Conservation (phyloP, 1,140 invertebrate species). For the Dendrolimus kikuchii region DNA sequence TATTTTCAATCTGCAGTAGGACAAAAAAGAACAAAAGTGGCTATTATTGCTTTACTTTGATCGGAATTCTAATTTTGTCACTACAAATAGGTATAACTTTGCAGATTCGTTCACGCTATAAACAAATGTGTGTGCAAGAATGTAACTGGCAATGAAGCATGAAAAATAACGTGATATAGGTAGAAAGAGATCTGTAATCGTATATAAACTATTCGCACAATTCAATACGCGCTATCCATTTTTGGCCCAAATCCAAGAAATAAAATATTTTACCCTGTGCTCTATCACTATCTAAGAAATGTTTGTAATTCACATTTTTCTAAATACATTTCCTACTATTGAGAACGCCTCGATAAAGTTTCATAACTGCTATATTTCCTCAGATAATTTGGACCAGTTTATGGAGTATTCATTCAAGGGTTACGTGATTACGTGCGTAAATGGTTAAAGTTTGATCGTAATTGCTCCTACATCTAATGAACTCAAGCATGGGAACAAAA, state of each 20-base stretch:
- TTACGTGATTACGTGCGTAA: conserved; percentile 15
- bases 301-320: conserved; percentile 23
- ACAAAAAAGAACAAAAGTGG: too few relatives aligned
- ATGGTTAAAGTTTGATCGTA: conserved; percentile 29
- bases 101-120: too few relatives aligned
- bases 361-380: conserved; percentile 16
- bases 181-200: not conserved
- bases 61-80: too few relatives aligned
- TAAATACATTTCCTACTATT: conserved; percentile 15
- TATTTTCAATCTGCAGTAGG: too few relatives aligned
- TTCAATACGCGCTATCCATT: conserved; percentile 20
- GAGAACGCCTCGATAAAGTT: conserved; percentile 12
- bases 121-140: too few relatives aligned
- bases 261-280: conserved; percentile 11
- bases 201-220: conserved; percentile 9
- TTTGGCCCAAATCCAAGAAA: conserved; percentile 29
- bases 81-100: too few relatives aligned
- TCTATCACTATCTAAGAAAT: conserved; percentile 13
- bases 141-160: too few relatives aligned
- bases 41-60: too few relatives aligned
- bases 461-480: conserved; percentile 9
- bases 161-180: conserved; percentile 8
- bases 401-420: not conserved
- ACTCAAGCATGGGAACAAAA: too few relatives aligned
- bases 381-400: conserved; percentile 9